These are phyloP conservation scores for Macropis europaea DNA, from an alignment of 2,888 invertebrate species.

Conservation along the genomic window DNA sequence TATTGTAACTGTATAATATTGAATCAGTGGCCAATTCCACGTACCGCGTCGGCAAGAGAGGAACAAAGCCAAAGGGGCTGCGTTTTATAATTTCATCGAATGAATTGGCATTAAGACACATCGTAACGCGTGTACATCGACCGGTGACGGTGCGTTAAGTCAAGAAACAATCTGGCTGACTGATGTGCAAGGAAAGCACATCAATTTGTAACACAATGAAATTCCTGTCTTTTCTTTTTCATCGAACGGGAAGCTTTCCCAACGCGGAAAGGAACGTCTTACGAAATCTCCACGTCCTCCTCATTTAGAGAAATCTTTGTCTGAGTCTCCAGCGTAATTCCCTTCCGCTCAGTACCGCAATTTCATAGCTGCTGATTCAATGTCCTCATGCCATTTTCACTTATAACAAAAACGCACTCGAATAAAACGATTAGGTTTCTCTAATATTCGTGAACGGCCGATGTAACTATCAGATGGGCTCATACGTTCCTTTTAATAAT, in stretches of 20 bases:
- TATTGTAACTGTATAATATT: constrained; percentile 39
- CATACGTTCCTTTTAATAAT: no score
- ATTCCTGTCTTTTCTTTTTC: constrained; percentile 1
- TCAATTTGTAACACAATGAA: constrained; percentile 25
- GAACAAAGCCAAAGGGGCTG: constrained; percentile 30
- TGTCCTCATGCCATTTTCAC: no score
- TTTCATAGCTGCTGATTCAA: constrained; percentile 45
- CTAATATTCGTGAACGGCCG: no score
- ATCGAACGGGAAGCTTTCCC: not conserved
- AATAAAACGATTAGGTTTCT: no score
- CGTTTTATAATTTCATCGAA: constrained; percentile 62
- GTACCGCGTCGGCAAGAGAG: constrained; percentile 21
- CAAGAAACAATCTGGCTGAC: constrained; percentile 49
- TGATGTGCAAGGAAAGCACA: constrained; percentile 32
- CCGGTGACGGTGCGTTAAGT: constrained; percentile 49
- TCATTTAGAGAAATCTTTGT: not conserved
- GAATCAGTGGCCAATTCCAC: constrained; percentile 39
- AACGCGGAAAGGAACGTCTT: not conserved
- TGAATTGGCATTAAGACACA: constrained; percentile 60
- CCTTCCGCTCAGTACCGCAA: constrained; percentile 22
- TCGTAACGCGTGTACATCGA: constrained; percentile 35
- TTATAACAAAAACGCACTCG: no score
- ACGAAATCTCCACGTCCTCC: not conserved
- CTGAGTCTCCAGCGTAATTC: not conserved
- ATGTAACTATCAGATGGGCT: no score